Conservation (phyloP, 2,888 invertebrate species). For the Lepidonotus clava region DNA sequence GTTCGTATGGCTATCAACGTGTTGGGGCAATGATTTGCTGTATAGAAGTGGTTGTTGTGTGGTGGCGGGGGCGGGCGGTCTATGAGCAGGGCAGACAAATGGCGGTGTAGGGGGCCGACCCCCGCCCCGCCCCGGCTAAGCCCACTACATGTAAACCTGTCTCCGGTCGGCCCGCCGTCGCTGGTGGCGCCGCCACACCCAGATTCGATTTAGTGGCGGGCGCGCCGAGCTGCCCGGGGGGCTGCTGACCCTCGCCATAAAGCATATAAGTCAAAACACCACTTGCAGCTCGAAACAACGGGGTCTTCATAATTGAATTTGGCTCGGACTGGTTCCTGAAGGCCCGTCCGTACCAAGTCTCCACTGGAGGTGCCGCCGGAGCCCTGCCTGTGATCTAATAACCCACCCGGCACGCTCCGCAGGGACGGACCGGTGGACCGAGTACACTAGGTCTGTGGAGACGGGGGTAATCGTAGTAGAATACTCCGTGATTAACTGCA, state of each 20-base stretch:
- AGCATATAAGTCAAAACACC: conserved; percentile 50
- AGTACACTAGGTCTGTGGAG: neutral
- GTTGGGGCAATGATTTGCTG: too few species aligned
- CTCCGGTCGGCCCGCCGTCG: too few species aligned
- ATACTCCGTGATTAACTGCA: too few species aligned
- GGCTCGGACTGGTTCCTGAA: conserved; percentile 3
- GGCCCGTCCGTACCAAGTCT: neutral
- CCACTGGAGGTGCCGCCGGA: neutral
- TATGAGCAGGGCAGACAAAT: too few species aligned
- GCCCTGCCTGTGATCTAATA: conserved; percentile 36
- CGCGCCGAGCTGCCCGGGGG: neutral
- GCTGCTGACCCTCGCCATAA: conserved; percentile 5
- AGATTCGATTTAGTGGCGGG: conserved; percentile 35
- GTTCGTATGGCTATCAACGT: too few species aligned
- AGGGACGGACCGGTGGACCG: neutral
- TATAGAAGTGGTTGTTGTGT: neutral
- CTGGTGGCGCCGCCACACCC: neutral
- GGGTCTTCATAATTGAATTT: conserved; percentile 49
- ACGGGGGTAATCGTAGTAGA: too few species aligned
- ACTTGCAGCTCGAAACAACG: conserved; percentile 48
- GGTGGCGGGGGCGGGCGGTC: too few species aligned
- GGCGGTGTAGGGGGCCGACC: too few species aligned
- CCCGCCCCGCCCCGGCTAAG: neutral
- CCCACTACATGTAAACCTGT: conserved; percentile 37
- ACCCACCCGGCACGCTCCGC: neutral